Evolutionary conservation across 30 jellyfish, hydroid and myxozoan species (phyloP), one percentile per base, ranked within the genome.

Genomic region (Hydra vulgaris): DNA sequence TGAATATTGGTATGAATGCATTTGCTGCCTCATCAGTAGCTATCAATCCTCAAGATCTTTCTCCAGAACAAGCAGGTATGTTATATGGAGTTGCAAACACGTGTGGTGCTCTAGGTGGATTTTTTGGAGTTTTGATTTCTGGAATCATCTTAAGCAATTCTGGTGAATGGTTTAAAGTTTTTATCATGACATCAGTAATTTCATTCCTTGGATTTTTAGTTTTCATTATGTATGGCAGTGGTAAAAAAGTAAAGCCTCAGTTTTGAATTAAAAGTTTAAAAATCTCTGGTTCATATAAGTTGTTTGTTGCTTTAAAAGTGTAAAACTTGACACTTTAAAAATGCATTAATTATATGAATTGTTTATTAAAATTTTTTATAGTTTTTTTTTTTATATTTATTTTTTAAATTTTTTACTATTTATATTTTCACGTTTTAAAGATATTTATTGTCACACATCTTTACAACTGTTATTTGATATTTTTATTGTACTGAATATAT

Each of bases 11-110:
- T 56, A 27, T 84, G 1, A 87, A 87, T 87, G 87, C 98, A 69
- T 92, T 92, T 83, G 53, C 89, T 19, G 88, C 94, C 75, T 87
- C 85, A 21, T 95, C 96, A 12, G 88, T 95, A 7, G 87, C 94
- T 26, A 91, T 87, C 55, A 92, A 92, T 73, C 56, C 98, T n/a
- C 98, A 92, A 81, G 98, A 92, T 66, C 74, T 92, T 21, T 95
- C 98, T 18, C 98, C 98, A 75, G 81, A 84, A 25, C 87, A 81
- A 83, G 96, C 98, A 5, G 98, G 98, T 5, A 95, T 96, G 16
- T 82, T 92, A 24, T 83, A 83, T 83, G 98, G 98, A 8, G 87
- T 92, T 16, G 83, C 84, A 89, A 92, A 92, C 66, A 81, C 89
- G 18, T 73, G 76, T 80, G 96, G 98, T 1, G 98, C 98, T 68